Percentiles rank a stretch among this genome's conserved stretches.
These are phyloP conservation scores for Hirtodrosophila alboralis DNA, from an alignment of 2,888 invertebrate species.

Conservation along the genomic window DNA sequence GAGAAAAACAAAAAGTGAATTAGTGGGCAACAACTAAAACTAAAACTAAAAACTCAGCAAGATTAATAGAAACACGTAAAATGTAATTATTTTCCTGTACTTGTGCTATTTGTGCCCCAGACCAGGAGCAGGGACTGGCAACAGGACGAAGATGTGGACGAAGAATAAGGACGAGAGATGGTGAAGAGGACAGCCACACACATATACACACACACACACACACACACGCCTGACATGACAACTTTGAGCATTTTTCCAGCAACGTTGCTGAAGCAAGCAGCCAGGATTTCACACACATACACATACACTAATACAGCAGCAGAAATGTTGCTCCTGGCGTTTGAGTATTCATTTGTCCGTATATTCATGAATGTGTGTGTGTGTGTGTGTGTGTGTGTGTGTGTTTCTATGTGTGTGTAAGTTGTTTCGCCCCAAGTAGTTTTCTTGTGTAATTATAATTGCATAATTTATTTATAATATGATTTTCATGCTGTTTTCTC, in stretches of 20 bases:
- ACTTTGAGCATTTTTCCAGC: slow-evolving; percentile 69
- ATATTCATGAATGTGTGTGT: no score
- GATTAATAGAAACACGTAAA: slow-evolving; percentile 80
- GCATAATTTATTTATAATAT: slow-evolving; percentile 80
- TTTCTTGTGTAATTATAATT: slow-evolving; percentile 80
- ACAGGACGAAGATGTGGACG: not conserved
- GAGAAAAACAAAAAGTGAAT: slow-evolving; percentile 63
- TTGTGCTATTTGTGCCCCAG: slow-evolving; percentile 69
- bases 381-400: slow-evolving; percentile 12
- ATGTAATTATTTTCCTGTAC: slow-evolving; percentile 78
- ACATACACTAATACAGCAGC: slow-evolving; percentile 15
- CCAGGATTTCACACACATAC: slow-evolving; percentile 31
- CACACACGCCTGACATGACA: slow-evolving; percentile 62
- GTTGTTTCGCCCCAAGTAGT: slow-evolving; percentile 79
- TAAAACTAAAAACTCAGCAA: slow-evolving; percentile 78
- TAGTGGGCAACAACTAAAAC: slow-evolving; percentile 73
- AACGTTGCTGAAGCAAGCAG: slow-evolving; percentile 42
- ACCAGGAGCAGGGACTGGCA: slow-evolving; percentile 7
- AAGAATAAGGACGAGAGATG: slow-evolving; percentile 18
- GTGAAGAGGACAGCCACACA: slow-evolving; percentile 20
- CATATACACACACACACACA: slow-evolving; percentile 17
- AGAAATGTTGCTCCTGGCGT: slow-evolving; percentile 32
- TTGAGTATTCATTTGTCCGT: slow-evolving; percentile 10
- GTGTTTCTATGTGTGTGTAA: slow-evolving; percentile 32
- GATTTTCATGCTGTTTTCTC: slow-evolving; percentile 78